Evolutionary conservation across 2,113 vertebrate genomes (phyloP), one percentile per base, ranked within the genome.

Genomic region (Syngnathus typhle): DNA sequence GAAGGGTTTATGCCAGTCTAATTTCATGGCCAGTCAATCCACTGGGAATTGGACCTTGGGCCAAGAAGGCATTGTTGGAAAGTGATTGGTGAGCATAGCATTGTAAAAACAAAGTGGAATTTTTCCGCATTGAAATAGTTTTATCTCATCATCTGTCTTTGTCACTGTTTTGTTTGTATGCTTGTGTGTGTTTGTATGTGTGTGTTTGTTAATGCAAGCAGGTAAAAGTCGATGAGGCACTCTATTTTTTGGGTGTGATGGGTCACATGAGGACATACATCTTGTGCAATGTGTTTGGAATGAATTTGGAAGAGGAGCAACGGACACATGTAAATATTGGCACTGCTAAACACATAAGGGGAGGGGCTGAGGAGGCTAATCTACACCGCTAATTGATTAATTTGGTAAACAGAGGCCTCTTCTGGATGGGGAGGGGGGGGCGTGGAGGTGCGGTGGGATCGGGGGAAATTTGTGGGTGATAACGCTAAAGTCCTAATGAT

Each of bases 341-440:
- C 86, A 62, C 39, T 23, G 21, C 21, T 44, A 7, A 27, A 62
- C 55, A 44, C 39, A 62, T 16, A 21, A 62, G 67, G 67, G 70
- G 67, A 75, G 79, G 74, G 75, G 67, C 74, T 76, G 77, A 78
- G 77, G 76, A 77, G 72, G 54, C 71, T 80, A 82, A 69, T 83
- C 82, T 27, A 79, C 67, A 78, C 83, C 83, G 78, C 71, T 90
- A 87, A 90, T 87, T 88, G 87, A 88, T 88, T 81, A 85, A 89
- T 87, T 88, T 84, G 78, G 84, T 83, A 87, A 86, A 88, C 84
- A 83, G 76, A 73, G 81, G 78, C 75, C 54, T 23, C 75, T 82
- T 65, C 63, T 77, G 69, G 47, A 67, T 47, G 41, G 73, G 41
- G 74, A 58, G 65, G 73, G 23, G 23, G 11, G 63, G 21, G 13